Percentiles rank a stretch among this genome's conserved stretches.
Evolutionary conservation across 2,113 vertebrate genomes (phyloP).

Genomic region (Donacobius atricapilla): DNA sequence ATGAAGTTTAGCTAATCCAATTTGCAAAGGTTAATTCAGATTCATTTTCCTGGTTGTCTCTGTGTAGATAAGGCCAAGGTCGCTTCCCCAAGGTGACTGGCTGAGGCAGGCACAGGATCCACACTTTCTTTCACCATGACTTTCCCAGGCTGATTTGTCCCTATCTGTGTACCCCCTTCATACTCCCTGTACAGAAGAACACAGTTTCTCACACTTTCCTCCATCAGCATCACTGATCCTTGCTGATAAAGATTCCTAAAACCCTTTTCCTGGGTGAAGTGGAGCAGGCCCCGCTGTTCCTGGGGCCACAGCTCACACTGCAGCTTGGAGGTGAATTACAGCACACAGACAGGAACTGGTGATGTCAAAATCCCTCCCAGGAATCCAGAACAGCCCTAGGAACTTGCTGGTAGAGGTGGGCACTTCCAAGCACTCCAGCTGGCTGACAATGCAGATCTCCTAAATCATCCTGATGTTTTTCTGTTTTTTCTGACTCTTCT

Average conservation of each 20-base stretch:
- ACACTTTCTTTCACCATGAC: background rate
- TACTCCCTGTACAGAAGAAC: background rate
- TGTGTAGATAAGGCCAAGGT: slow-evolving; percentile 42
- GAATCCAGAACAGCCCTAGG: background rate
- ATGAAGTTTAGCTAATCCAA: slow-evolving; percentile 60
- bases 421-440: background rate
- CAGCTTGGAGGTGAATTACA: background rate
- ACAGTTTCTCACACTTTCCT: background rate
- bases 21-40: slow-evolving; percentile 62
- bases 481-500: background rate
- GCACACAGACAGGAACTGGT: fast-evolving
- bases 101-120: background rate
- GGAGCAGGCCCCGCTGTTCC: background rate
- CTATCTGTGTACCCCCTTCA: background rate
- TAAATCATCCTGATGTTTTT: background rate
- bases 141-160: background rate
- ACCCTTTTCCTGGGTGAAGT: background rate
- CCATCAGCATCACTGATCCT: background rate
- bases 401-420: background rate
- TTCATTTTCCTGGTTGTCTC: slow-evolving; percentile 40
- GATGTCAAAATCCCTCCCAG: background rate
- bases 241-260: background rate
- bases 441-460: background rate
- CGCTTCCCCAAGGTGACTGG: slow-evolving; percentile 6
- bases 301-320: background rate